These are phyloP conservation scores for Exephanes ischioxanthus DNA, from an alignment of 2,888 invertebrate species.

Conservation along the genomic window DNA sequence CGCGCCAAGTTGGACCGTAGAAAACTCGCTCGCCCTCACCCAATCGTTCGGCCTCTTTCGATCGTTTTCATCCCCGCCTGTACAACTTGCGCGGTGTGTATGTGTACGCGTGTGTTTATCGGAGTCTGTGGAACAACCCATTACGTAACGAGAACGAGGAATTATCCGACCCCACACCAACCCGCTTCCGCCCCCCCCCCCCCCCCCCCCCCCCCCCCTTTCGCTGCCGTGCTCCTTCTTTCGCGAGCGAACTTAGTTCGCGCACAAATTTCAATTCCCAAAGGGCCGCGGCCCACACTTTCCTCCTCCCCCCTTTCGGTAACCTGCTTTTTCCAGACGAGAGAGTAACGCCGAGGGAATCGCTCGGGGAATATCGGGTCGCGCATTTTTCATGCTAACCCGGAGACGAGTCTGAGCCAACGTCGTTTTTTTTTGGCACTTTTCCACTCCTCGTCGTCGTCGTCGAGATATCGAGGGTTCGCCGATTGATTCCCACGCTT, in stretches of 20 bases:
- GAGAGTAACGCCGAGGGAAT: conserved; percentile 45
- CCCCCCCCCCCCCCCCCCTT: neutral
- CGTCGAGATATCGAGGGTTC: conserved; percentile 7
- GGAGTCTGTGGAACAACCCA: conserved; percentile 14
- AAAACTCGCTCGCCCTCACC: neutral
- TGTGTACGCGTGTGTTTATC: neutral
- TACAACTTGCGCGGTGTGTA: neutral
- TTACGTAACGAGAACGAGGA: conserved; percentile 26
- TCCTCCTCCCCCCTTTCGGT: conserved; percentile 41
- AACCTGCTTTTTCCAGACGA: conserved; percentile 52
- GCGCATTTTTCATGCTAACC: conserved; percentile 18
- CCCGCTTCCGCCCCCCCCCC: neutral
- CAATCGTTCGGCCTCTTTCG: conserved; percentile 13
- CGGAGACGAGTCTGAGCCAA: conserved; percentile 5
- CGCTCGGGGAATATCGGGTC: conserved; percentile 17
- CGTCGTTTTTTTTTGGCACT: conserved; percentile 24
- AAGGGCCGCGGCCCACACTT: conserved; percentile 36
- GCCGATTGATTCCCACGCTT: neutral
- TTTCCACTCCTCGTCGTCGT: conserved; percentile 34
- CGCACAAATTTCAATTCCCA: conserved; percentile 47
- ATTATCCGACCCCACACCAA: neutral
- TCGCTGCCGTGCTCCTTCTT: conserved; percentile 18
- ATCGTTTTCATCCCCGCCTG: neutral
- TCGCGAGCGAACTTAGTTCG: conserved; percentile 41
- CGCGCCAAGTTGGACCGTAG: conserved; percentile 2